These are phyloP conservation scores for Vandiemenella viatica DNA, from an alignment of 2,888 invertebrate species.

Conservation along the genomic window DNA sequence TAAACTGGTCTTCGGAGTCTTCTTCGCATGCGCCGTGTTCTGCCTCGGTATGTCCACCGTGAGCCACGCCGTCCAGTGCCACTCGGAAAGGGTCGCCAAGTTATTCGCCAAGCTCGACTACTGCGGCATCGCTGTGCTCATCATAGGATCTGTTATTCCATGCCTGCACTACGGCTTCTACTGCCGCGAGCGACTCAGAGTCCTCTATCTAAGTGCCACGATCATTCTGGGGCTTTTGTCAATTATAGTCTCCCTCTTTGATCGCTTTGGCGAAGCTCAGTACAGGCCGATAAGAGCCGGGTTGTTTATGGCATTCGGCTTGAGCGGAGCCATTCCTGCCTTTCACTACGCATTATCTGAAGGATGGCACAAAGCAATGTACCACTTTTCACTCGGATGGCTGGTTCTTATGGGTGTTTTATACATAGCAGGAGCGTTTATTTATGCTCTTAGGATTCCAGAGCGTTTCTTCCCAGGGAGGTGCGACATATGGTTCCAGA, in stretches of 20 bases:
- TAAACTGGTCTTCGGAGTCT: conserved; percentile 86
- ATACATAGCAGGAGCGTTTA: conserved; percentile 88
- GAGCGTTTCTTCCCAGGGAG: conserved; percentile 93
- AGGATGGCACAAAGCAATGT: conserved; percentile 86
- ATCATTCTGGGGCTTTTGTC: conserved; percentile 81
- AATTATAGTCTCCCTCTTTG: conserved; percentile 93
- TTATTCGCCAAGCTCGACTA: conserved; percentile 98
- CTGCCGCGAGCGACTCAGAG: conserved; percentile 85
- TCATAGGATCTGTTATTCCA: conserved; percentile 98
- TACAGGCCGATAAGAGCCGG: conserved; percentile 77
- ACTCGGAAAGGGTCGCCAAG: conserved; percentile 91
- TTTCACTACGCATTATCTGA: conserved; percentile 89
- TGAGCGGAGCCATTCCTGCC: conserved; percentile 92
- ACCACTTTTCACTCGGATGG: conserved; percentile 87
- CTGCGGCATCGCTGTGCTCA: conserved; percentile 93
- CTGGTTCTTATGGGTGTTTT: conserved; percentile 83
- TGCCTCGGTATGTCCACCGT: conserved; percentile 93
- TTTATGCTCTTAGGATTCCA: conserved; percentile 93
- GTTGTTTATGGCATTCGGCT: conserved; percentile 91
- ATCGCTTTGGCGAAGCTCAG: conserved; percentile 86
- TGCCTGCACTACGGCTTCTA: conserved; percentile 99
- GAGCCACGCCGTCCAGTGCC: conserved; percentile 96
- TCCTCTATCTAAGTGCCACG: conserved; percentile 81
- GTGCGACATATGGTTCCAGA: conserved; percentile 98
- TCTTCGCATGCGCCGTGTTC: conserved; percentile 90